Evolutionary conservation across 2,888 invertebrate species (phyloP).

Genomic region (Lepidochrysops patricia): DNA sequence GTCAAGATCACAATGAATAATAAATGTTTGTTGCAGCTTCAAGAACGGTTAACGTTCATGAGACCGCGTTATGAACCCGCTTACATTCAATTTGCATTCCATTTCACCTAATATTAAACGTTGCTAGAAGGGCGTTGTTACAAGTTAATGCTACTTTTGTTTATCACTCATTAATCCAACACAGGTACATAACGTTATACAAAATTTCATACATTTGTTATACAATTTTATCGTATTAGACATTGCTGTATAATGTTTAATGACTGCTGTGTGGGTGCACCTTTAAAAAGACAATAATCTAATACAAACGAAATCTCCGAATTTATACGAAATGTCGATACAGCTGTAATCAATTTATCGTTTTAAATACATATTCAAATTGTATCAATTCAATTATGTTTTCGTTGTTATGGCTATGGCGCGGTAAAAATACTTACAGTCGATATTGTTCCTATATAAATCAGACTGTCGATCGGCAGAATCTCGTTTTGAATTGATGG

Average conservation of each 20-base stretch:
- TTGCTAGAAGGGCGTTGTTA: no score
- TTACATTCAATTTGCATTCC: background rate
- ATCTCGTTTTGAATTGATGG: background rate
- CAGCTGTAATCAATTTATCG: background rate
- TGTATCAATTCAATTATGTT: background rate
- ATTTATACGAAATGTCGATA: no score
- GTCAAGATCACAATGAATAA: background rate
- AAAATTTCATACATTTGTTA: no score
- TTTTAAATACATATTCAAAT: background rate
- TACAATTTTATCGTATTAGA: no score
- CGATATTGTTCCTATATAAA: background rate
- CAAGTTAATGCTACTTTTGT: no score
- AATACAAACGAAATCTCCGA: no score
- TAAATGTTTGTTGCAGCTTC: background rate
- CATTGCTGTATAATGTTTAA: no score
- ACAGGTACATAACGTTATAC: no score
- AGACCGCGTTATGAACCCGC: background rate
- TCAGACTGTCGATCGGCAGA: background rate
- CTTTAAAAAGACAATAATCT: no score
- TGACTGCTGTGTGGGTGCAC: no score
- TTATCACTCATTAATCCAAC: no score
- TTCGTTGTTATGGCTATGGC: background rate
- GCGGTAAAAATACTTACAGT: background rate
- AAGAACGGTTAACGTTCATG: background rate
- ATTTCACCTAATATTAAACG: background rate